A percentile compares a stretch with the other conserved stretches of the same genome.
Evolutionary conservation across 1,140 invertebrate species (phyloP).

Genomic region (Bombus pyrosoma): DNA sequence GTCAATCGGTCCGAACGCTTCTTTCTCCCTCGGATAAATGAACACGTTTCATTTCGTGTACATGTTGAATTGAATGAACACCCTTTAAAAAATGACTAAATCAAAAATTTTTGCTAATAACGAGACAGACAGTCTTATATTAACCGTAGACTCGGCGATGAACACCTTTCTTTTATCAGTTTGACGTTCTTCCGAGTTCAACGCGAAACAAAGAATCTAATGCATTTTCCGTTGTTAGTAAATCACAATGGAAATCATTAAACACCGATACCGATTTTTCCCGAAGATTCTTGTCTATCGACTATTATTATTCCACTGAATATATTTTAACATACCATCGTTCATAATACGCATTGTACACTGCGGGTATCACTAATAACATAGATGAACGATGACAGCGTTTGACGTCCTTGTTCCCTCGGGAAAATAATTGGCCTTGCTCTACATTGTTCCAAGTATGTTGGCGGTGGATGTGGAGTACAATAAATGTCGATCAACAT

Average conservation of each 20-base stretch:
- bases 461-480: neutral
- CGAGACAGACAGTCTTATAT: constrained; percentile 51
- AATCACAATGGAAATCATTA: constrained; percentile 30
- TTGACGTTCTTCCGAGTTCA: neutral
- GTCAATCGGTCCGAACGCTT: constrained; percentile 56
- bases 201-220: constrained; percentile 12
- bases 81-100: constrained; percentile 40
- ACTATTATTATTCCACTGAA: constrained; percentile 10
- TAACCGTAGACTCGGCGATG: constrained; percentile 11
- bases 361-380: neutral
- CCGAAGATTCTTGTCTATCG: neutral
- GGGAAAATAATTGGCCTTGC: constrained; percentile 7
- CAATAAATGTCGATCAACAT: neutral
- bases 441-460: constrained; percentile 1
- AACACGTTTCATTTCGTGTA: constrained; percentile 37
- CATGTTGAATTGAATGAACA: constrained; percentile 35
- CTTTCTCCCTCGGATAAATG: constrained; percentile 20
- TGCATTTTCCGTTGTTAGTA: neutral
- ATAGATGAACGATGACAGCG: neutral
- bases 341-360: neutral
- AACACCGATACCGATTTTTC: constrained; percentile 1
- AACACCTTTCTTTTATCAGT: constrained; percentile 18
- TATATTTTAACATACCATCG: constrained; percentile 21
- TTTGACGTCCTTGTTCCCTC: neutral
- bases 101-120: constrained; percentile 62